A percentile compares a stretch with the other conserved stretches of the same genome.
Evolutionary conservation across 2,797 vertebrate genomes (phyloP).

Genomic region (Xyrichtys novacula): DNA sequence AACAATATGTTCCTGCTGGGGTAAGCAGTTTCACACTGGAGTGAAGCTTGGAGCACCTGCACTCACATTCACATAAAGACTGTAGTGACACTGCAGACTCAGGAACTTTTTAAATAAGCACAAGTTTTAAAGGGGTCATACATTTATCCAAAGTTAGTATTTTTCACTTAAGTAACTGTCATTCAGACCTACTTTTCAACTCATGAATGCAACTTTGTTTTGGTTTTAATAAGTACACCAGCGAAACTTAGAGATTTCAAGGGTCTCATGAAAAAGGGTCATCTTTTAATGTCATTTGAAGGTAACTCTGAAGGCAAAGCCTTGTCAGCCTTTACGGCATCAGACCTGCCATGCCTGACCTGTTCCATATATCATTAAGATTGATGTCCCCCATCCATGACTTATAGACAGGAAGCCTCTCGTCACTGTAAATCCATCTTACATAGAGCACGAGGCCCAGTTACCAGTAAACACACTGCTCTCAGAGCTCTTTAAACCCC

Average conservation of each 20-base stretch:
- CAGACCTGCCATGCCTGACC: conserved; percentile 3
- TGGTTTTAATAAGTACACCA: neutral
- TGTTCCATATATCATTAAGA: conserved; percentile 29
- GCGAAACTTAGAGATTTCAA: neutral
- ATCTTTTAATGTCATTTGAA: neutral
- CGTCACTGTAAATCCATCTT: conserved; percentile 50
- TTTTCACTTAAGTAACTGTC: conserved; percentile 17
- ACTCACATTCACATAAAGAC: conserved; percentile 4
- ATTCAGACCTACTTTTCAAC: neutral
- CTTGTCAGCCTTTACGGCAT: conserved; percentile 46
- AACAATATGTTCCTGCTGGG: conserved; percentile 53
- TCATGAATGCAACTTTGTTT: neutral
- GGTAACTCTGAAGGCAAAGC: conserved; percentile 14
- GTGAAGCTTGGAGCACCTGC: conserved; percentile 18
- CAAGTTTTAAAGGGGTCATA: conserved; percentile 12
- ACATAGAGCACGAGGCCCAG: conserved; percentile 25
- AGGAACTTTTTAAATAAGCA: conserved; percentile 41
- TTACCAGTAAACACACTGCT: conserved; percentile 51
- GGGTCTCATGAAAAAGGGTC: neutral
- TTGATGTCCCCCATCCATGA: conserved; percentile 42
- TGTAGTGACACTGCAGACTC: conserved; percentile 43
- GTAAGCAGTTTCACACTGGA: conserved; percentile 49
- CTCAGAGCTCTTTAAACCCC: conserved; percentile 53
- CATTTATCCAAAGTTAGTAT: neutral
- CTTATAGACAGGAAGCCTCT: conserved; percentile 62